These are phyloP conservation scores for Rhopalosiphum nymphaeae DNA, from an alignment of 2,888 invertebrate genomes.

Conservation along the genomic window DNA sequence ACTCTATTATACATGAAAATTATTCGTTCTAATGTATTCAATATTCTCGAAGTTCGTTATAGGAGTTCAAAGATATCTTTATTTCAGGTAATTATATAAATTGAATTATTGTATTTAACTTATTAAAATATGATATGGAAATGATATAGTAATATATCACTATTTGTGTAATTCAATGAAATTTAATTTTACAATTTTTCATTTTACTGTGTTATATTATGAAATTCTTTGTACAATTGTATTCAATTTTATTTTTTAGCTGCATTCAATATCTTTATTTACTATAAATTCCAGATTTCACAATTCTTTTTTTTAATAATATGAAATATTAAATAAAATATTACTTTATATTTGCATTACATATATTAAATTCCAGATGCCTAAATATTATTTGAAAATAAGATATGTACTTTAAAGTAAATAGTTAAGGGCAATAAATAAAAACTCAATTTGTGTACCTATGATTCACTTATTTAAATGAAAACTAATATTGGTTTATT, in stretches of 20 bases:
- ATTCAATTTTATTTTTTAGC: neutral
- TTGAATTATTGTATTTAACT: neutral
- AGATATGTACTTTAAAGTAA: neutral
- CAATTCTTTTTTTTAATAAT: neutral
- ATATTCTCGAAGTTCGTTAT: neutral
- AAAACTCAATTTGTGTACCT: neutral
- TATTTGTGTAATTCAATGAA: neutral
- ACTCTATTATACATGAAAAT: neutral
- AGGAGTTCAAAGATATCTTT: neutral
- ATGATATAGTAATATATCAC: neutral
- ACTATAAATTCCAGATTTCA: neutral
- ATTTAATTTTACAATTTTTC: neutral
- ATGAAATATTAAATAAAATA: neutral
- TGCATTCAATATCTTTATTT: neutral
- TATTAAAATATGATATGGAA: neutral
- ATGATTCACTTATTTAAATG: neutral
- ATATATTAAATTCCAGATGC: neutral
- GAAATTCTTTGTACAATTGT: neutral
- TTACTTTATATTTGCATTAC: neutral
- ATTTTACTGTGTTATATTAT: neutral
- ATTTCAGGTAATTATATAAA: neutral
- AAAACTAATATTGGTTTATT: neutral
- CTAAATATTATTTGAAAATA: neutral
- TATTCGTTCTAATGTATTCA: neutral
- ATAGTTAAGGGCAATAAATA: neutral